Evolutionary conservation across 2,888 invertebrate species (phyloP).

Genomic region (Bimastos eiseni): DNA sequence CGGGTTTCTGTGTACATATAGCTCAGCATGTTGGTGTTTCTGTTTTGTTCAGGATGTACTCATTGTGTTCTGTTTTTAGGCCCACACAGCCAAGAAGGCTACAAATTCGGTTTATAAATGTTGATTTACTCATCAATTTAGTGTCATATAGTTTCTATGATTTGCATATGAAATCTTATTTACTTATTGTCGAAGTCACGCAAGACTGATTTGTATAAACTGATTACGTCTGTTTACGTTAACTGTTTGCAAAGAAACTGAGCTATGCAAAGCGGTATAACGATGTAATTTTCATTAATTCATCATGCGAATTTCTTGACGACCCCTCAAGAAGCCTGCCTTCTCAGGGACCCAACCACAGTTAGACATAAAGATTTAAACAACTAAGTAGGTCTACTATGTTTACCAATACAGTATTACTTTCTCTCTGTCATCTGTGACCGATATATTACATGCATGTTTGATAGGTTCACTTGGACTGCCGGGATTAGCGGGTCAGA

Average conservation of each 20-base stretch:
- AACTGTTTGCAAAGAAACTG: neutral
- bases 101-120: neutral
- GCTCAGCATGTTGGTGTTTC: neutral
- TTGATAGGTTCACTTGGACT: neutral
- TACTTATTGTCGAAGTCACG: neutral
- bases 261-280: neutral
- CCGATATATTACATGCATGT: neutral
- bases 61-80: neutral
- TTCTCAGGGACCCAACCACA: too few relatives aligned
- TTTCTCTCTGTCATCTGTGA: neutral
- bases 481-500: neutral
- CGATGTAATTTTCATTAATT: neutral
- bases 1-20: neutral
- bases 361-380: too few relatives aligned
- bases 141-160: neutral
- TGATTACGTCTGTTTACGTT: neutral
- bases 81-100: neutral
- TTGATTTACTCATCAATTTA: neutral
- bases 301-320: too few relatives aligned
- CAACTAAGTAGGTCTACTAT: too few relatives aligned
- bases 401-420: neutral
- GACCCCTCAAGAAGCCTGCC: too few relatives aligned
- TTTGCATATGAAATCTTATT: neutral
- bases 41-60: neutral
- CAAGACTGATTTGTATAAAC: neutral